Base-by-base conservation (phyloP, 2,888 invertebrate genomes). In the Andrena chrysosceles region DNA sequence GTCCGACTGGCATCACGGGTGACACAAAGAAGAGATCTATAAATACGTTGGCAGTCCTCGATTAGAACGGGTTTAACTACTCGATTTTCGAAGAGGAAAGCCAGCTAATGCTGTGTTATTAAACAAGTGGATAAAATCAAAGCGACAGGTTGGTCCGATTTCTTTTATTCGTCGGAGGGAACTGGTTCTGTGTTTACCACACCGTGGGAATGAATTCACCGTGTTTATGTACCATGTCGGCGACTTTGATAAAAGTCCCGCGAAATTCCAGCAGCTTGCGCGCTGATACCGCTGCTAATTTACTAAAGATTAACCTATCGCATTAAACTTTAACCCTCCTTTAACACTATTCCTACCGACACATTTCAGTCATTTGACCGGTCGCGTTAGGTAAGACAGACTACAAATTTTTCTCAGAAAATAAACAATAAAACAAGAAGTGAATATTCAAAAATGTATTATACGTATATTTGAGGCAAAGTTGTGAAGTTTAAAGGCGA, bases 121-220 rank as follows among this genome's bases (percentile, higher is more conserved):
- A 62, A 80, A 80, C 35, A 35, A 20, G 6, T 10, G 49, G 71
- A 81, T 62, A 72, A 67, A 56, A 63, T 77, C 68, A 10, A 56
- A 63, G 56, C 63, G 72, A 76, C 81, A 81, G 54, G 49, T 60
- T 31, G 48, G 20, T 29, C 13, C 70, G 74, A 64, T 77, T 60
- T 48, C 10, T 67, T 56, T 73, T 70, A 59, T 82, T 60, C 31
- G 2, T n/a, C 31, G 16, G 59, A 35, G n/a, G 29, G 60, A 68
- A 84, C 83, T 83, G 83, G 83, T 84, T 83, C 63, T 54, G 52
- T 48, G 67, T 75, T 75, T 72, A 71, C 59, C 42, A 56, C 20
- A 62, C 83, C 83, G 83, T 83, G 83, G 84, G 83, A 84, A 74
- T 8, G 74, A 78, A 67, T 83, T 71, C 56, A 59, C 66, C 33